A percentile compares a stretch with the other conserved stretches of the same genome.
Evolutionary conservation across 2,113 vertebrate species (phyloP).

Genomic region (Gobius niger): DNA sequence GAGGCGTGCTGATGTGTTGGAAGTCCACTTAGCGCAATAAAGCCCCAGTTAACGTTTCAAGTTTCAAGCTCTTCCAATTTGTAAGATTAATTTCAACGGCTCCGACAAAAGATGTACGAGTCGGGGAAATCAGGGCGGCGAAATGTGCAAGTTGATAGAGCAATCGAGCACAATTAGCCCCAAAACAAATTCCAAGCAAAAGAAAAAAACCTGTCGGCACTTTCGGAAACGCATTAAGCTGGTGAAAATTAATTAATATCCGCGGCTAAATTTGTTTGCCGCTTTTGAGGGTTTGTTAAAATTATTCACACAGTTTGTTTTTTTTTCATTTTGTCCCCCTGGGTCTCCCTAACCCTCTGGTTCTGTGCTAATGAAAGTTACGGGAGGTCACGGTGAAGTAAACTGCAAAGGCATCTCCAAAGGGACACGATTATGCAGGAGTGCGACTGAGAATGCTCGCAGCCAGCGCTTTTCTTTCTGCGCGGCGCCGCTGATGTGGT

Average conservation of each 20-base stretch:
- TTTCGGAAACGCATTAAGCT: constrained; percentile 9
- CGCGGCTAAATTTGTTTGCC: constrained; percentile 61
- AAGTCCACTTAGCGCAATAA: too few relatives aligned
- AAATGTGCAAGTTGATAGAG: not conserved
- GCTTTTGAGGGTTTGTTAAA: constrained; percentile 57
- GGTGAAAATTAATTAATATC: constrained; percentile 66
- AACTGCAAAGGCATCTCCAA: constrained; percentile 52
- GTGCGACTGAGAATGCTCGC: constrained; percentile 18
- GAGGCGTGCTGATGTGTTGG: too few relatives aligned
- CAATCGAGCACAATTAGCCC: not conserved
- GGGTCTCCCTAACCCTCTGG: constrained; percentile 45
- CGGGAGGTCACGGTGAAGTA: constrained; percentile 52
- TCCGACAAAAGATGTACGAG: not conserved
- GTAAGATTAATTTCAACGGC: not conserved
- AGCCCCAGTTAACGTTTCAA: not conserved
- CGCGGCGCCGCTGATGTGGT: constrained; percentile 11
- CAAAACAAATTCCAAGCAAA: constrained; percentile 11
- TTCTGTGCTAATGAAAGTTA: constrained; percentile 71
- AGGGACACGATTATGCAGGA: constrained; percentile 41
- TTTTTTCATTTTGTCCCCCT: not conserved
- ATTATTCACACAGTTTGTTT: constrained; percentile 55
- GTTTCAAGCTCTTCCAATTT: not conserved
- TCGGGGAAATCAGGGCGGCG: not conserved
- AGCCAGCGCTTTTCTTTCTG: constrained; percentile 4
- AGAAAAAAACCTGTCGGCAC: constrained; percentile 45